These are phyloP conservation scores for Lycodopsis pacificus DNA, from an alignment of 2,797 vertebrate species.

Conservation along the genomic window DNA sequence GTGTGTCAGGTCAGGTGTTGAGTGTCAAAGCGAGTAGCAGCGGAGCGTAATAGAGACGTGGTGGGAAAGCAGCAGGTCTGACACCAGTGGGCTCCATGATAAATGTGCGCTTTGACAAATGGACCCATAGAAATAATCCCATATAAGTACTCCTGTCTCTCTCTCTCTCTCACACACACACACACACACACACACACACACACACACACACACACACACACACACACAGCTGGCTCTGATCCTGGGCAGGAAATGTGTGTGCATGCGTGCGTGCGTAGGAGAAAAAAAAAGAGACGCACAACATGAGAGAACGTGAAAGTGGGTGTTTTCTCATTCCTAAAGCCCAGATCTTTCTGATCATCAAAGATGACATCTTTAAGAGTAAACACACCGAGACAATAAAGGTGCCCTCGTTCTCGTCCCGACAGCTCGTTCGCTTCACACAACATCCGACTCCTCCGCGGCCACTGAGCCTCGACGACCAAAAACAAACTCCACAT, in stretches of 20 bases:
- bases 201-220: constrained; percentile 23
- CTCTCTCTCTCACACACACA: constrained; percentile 21
- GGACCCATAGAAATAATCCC: constrained; percentile 63
- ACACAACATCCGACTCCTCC: constrained; percentile 52
- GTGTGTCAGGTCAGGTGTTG: constrained; percentile 62
- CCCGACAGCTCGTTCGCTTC: constrained; percentile 47
- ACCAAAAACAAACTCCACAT: constrained; percentile 64
- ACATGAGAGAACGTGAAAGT: not conserved
- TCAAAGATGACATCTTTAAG: constrained; percentile 21
- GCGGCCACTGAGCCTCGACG: constrained; percentile 40
- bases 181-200: constrained; percentile 19
- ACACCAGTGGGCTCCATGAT: constrained; percentile 75
- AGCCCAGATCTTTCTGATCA: constrained; percentile 11
- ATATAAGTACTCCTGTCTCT: constrained; percentile 46
- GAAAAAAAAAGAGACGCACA: not conserved
- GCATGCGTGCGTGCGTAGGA: not conserved
- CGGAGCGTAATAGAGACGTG: constrained; percentile 68
- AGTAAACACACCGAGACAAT: constrained; percentile 50
- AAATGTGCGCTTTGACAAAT: constrained; percentile 80
- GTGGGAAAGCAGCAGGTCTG: constrained; percentile 69
- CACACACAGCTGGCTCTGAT: not conserved
- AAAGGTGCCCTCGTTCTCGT: constrained; percentile 22
- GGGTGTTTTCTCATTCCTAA: not conserved
- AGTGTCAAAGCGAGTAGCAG: constrained; percentile 67
- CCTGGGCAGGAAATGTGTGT: not conserved